Percentiles rank a stretch among this genome's conserved stretches.
Conservation (phyloP, 2,888 invertebrate species). For the Drosophila phalerata region DNA sequence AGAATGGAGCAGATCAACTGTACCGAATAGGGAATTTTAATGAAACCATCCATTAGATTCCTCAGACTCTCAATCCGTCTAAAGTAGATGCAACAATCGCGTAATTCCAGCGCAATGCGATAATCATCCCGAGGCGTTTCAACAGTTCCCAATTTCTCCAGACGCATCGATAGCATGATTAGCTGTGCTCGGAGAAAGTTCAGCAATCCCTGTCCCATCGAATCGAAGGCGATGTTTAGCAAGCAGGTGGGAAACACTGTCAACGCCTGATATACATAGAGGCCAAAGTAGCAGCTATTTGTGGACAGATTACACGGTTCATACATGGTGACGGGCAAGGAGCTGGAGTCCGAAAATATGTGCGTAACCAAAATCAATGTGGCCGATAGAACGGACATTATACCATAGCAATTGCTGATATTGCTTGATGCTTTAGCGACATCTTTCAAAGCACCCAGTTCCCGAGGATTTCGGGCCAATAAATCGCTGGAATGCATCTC, state of each 20-base stretch:
- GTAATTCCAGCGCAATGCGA: slow-evolving; percentile 52
- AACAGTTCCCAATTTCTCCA: slow-evolving; percentile 61
- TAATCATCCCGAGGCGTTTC: neutral
- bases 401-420: slow-evolving; percentile 61
- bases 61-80: slow-evolving; percentile 55
- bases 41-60: slow-evolving; percentile 61
- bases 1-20: slow-evolving; percentile 78
- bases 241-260: slow-evolving; percentile 62
- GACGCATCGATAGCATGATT: slow-evolving; percentile 66
- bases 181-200: slow-evolving; percentile 67
- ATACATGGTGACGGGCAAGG: slow-evolving; percentile 65
- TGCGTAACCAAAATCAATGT: slow-evolving; percentile 53
- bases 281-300: slow-evolving; percentile 44
- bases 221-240: slow-evolving; percentile 76
- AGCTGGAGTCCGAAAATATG: slow-evolving; percentile 40
- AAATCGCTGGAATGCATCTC: slow-evolving; percentile 46
- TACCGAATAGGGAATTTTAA: slow-evolving; percentile 71
- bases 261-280: slow-evolving; percentile 62
- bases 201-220: slow-evolving; percentile 60
- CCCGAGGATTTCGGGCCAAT: slow-evolving; percentile 33
- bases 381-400: slow-evolving; percentile 50
- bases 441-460: slow-evolving; percentile 38
- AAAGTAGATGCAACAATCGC: slow-evolving; percentile 66
- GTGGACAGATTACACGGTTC: slow-evolving; percentile 60
- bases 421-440: slow-evolving; percentile 26